phyloP scores from a whole-genome alignment of 2,113 vertebrate genomes.

The Otocyon megalotis region DNA sequence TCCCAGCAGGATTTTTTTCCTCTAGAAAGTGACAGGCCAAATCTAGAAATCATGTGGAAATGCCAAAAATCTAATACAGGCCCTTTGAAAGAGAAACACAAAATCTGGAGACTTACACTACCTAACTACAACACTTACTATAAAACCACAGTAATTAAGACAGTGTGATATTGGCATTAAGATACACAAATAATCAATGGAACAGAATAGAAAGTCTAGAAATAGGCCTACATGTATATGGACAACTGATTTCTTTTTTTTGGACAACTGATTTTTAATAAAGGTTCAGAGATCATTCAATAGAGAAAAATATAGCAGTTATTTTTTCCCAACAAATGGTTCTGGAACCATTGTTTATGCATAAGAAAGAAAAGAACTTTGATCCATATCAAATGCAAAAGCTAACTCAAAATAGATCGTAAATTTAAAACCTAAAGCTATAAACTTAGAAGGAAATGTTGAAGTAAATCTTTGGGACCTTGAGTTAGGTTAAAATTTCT shows the following conservation, averaged over 20 bases:
- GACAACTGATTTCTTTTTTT: slow-evolving; percentile 9
- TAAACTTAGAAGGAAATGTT: neutral
- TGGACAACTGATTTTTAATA: neutral
- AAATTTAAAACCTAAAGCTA: slow-evolving; percentile 5
- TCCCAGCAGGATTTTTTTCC: neutral
- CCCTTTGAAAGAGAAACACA: neutral
- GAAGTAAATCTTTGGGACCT: neutral
- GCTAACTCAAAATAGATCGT: neutral
- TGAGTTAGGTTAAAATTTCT: neutral
- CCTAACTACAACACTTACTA: neutral
- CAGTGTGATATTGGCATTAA: neutral
- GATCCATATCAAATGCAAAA: neutral
- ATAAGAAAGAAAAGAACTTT: neutral
- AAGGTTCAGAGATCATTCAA: neutral
- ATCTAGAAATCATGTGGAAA: neutral
- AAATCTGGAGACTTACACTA: neutral
- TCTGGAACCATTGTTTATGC: neutral
- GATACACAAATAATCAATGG: neutral
- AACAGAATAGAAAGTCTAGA: neutral
- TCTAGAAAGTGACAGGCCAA: neutral
- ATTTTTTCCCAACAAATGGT: neutral
- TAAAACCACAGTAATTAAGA: neutral
- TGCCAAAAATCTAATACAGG: neutral
- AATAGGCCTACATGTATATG: neutral
- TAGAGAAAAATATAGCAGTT: neutral